Base-by-base conservation (phyloP, 1,140 invertebrate species). In the Drosophila aff. region DNA sequence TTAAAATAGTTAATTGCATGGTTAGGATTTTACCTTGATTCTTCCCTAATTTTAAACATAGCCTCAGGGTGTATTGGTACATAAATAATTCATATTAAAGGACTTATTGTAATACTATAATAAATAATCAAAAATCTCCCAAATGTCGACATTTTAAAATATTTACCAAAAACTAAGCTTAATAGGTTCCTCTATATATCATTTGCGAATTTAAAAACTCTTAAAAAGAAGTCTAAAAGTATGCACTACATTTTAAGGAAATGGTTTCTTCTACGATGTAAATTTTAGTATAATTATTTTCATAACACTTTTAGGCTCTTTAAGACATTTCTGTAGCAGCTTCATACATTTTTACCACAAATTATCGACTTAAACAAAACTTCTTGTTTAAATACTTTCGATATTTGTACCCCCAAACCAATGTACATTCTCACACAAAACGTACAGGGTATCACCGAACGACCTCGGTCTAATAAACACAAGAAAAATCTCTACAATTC, bases 401-500 rank as follows among this genome's bases (percentile, higher is more conserved):
- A 15, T 6, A n/a, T 7, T n/a, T 16, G 11, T 1, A 3, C 3
- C 1, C 11, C 1, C 21, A 9, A 43, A 4, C n/a, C 4, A 10
- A 44, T 26, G 16, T 23, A 10, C 18, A 2, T 36, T 21, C 2
- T 15, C 10, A 10, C 15, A 3, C 18, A 16, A 23, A 36, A 36
- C 11, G 4, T 40, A 40, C 21, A 21, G 36, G 36, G 53, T 57
- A 57, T 13, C 9, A 40, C 15, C 36, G 0, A 57, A n/a, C 38
- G 36, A 57, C 53, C 52, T 74, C 67, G 53, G 46, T 73, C 79
- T 90, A 90, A 90, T 91, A 90, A 91, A 91, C 82, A 76, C 68
- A 63, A 79, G 84, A 82, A 79, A 91, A 90, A 90, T 89, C 84
- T 79, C 62, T 75, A 79, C 73, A 90, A 82, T 85, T 90, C 76